Conservation (phyloP, 2,113 vertebrate genomes). For the Pandion haliaetus region DNA sequence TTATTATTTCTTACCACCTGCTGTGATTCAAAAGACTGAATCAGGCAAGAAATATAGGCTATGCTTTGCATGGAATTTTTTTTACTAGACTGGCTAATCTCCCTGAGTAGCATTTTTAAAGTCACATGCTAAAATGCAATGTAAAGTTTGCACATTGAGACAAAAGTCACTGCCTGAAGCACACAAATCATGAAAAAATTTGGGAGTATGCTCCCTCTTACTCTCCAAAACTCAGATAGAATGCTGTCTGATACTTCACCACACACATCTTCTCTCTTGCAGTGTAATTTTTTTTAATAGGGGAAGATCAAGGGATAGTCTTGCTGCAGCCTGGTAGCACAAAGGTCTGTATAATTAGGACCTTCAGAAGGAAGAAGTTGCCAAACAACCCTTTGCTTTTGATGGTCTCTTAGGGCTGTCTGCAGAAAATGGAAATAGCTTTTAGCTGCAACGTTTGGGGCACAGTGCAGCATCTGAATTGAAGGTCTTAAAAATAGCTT, state of each 20-base stretch:
- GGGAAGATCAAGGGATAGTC: background rate
- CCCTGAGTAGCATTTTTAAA: background rate
- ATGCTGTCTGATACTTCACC: background rate
- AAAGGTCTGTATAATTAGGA: conserved; percentile 24
- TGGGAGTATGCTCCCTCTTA: background rate
- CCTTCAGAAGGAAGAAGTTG: background rate
- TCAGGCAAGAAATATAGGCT: background rate
- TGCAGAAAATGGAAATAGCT: conserved; percentile 50
- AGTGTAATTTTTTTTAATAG: background rate
- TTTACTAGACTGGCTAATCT: background rate
- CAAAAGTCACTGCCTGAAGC: background rate
- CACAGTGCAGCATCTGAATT: background rate
- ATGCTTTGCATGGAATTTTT: background rate
- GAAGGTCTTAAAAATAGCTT: conserved; percentile 32
- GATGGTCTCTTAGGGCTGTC: background rate
- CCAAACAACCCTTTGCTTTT: background rate
- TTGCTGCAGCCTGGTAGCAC: background rate
- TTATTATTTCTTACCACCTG: background rate
- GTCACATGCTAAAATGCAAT: background rate
- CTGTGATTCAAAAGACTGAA: background rate
- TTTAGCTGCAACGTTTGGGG: conserved; percentile 35
- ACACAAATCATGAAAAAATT: background rate
- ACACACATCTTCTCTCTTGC: background rate
- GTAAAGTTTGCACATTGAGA: background rate
- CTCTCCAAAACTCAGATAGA: background rate